Evolutionary conservation across 1,140 invertebrate species (phyloP).

Genomic region (Formica exsecta): DNA sequence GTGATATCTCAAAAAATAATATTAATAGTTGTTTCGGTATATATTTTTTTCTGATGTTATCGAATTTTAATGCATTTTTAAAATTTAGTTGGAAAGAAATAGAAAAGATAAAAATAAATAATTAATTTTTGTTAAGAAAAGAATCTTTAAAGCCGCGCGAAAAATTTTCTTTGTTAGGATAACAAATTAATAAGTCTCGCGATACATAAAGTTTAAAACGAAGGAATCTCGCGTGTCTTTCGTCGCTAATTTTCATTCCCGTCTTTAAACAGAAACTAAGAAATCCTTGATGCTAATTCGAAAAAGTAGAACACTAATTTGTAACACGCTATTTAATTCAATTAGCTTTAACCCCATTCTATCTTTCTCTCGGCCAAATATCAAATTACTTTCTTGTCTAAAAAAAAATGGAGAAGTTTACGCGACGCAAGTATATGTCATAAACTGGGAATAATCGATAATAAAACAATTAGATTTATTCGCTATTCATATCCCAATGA

Average conservation of each 20-base stretch:
- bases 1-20: neutral
- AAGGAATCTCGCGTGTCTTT: conserved; percentile 9
- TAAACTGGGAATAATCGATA: conserved; percentile 22
- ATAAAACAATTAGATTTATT: conserved; percentile 28
- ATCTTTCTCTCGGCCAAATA: neutral
- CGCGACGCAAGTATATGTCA: neutral
- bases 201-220: neutral
- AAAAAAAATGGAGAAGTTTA: neutral
- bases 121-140: neutral
- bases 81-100: neutral
- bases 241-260: conserved; percentile 1
- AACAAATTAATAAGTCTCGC: neutral
- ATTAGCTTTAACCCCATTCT: neutral
- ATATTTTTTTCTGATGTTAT: neutral
- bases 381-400: neutral
- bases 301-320: neutral
- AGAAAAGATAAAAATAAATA: neutral
- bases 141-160: neutral
- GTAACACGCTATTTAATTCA: conserved; percentile 12
- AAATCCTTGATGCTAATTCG: neutral
- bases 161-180: neutral
- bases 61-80: neutral
- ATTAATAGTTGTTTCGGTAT: neutral
- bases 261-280: neutral
- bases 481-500: neutral